Evolutionary conservation across 2,797 vertebrate species (phyloP).

Genomic region (Euphonia xanthogaster): DNA sequence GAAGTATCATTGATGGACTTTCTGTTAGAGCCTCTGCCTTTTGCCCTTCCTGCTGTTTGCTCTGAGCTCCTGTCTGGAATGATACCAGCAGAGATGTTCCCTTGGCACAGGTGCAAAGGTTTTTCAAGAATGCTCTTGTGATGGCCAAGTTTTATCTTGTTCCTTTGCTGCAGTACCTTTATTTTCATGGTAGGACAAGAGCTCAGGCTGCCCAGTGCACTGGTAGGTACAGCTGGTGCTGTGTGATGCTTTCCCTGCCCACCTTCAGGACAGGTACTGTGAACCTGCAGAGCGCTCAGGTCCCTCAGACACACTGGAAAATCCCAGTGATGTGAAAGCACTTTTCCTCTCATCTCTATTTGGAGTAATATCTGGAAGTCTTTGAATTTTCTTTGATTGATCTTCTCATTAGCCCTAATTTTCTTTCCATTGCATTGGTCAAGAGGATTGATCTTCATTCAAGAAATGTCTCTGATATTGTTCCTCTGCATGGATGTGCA

Average conservation of each 20-base stretch:
- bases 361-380: background rate
- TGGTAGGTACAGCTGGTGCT: background rate
- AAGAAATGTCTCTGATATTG: background rate
- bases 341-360: background rate
- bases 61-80: background rate
- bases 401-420: background rate
- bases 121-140: background rate
- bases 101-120: background rate
- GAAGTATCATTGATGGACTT: background rate
- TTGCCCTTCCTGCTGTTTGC: background rate
- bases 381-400: background rate
- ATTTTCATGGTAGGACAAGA: background rate
- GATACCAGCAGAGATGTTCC: background rate
- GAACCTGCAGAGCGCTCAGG: background rate
- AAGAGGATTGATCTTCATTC: background rate
- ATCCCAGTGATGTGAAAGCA: rapidly evolving
- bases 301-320: background rate
- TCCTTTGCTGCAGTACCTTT: background rate
- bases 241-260: background rate
- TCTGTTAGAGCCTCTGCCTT: background rate
- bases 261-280: background rate
- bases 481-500: background rate
- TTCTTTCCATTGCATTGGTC: background rate
- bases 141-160: background rate
- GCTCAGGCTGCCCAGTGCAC: background rate